These are phyloP conservation scores for Acanthochromis polyacanthus DNA, from an alignment of 2,113 vertebrate species.

Conservation along the genomic window DNA sequence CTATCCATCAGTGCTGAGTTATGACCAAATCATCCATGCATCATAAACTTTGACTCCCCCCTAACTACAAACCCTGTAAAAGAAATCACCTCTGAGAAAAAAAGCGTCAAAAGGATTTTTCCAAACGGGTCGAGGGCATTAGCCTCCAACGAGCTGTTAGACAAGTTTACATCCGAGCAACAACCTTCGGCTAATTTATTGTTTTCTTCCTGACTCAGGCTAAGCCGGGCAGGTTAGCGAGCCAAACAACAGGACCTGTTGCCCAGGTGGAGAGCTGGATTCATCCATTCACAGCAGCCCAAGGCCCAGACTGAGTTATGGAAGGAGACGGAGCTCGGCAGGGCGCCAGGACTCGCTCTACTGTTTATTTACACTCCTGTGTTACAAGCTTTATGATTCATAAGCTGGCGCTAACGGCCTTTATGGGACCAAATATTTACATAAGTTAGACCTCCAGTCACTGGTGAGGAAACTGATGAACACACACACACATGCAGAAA, in stretches of 20 bases:
- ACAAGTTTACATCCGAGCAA: conserved; percentile 23
- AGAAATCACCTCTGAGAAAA: conserved; percentile 58
- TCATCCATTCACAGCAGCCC: conserved; percentile 38
- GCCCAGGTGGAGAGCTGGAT: conserved; percentile 59
- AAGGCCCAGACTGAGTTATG: conserved; percentile 70
- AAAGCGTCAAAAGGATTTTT: conserved; percentile 28
- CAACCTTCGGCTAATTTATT: conserved; percentile 30
- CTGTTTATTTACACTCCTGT: conserved; percentile 84
- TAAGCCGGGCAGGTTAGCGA: conserved; percentile 45
- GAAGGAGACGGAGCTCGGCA: conserved; percentile 35
- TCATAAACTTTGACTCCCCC: conserved; percentile 63
- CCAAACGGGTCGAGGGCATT: conserved; percentile 18
- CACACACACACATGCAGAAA: conserved; percentile 27
- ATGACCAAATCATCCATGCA: conserved; percentile 34
- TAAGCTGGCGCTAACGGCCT: conserved; percentile 74
- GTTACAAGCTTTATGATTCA: conserved; percentile 83
- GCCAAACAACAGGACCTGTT: conserved; percentile 41
- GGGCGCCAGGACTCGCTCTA: conserved; percentile 58
- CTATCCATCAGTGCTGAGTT: conserved; percentile 6
- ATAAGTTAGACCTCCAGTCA: conserved; percentile 67
- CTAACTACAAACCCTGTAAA: conserved; percentile 47
- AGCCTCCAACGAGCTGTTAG: conserved; percentile 43
- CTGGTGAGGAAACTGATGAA: conserved; percentile 50
- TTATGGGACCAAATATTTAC: conserved; percentile 82
- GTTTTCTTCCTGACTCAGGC: conserved; percentile 14